These are phyloP conservation scores for Sebastes glaucus DNA, from an alignment of 2,797 vertebrate species.

Conservation along the genomic window DNA sequence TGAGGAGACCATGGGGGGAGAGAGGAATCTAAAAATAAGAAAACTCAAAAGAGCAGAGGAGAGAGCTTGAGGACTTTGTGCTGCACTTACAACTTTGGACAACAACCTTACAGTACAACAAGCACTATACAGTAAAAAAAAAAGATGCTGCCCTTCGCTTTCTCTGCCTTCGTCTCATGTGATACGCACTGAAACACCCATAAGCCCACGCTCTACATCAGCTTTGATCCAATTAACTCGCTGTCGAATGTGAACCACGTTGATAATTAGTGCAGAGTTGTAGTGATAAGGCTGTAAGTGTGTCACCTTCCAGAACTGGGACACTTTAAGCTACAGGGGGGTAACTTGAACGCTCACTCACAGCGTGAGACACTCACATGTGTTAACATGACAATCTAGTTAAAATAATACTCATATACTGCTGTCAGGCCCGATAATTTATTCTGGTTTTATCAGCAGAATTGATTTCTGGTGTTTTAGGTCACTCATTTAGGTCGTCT, in stretches of 20 bases:
- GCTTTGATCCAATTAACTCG: slow-evolving; percentile 59
- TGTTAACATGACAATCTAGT: neutral
- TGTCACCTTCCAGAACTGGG: slow-evolving; percentile 79
- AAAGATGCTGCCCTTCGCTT: neutral
- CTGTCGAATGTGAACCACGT: slow-evolving; percentile 50
- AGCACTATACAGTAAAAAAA: neutral
- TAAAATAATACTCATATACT: neutral
- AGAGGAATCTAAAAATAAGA: neutral
- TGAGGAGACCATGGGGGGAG: neutral
- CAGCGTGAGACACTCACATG: slow-evolving; percentile 9
- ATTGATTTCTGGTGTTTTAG: neutral
- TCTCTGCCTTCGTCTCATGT: neutral
- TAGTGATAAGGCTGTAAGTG: slow-evolving; percentile 69
- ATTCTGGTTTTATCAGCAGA: neutral
- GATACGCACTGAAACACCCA: slow-evolving; percentile 1
- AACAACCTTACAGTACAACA: neutral
- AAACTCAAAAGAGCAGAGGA: neutral
- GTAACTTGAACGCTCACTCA: slow-evolving; percentile 52
- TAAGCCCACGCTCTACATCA: neutral
- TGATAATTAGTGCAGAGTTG: slow-evolving; percentile 69
- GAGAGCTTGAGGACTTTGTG: neutral
- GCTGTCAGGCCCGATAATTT: neutral
- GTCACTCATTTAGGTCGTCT: neutral
- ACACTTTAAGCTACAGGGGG: slow-evolving; percentile 58
- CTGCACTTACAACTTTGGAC: neutral